Evolutionary conservation across 2,888 invertebrate species (phyloP).

Genomic region (Pegoplata infirma): DNA sequence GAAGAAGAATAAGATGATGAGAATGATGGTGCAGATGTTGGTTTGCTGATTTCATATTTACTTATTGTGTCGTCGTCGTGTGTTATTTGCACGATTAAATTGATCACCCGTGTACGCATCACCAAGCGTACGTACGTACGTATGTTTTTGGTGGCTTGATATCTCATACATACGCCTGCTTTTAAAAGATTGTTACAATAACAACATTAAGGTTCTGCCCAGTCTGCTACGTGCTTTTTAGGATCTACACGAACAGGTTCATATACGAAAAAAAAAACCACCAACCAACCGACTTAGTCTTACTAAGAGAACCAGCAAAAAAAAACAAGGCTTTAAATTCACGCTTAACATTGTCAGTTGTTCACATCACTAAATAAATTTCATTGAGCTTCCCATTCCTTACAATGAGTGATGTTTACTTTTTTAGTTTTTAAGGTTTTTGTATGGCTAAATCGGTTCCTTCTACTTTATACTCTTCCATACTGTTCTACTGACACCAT

Average conservation of each 20-base stretch:
- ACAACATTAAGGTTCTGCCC: slow-evolving; percentile 38
- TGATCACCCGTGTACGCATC: slow-evolving; percentile 70
- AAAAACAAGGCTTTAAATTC: slow-evolving; percentile 70
- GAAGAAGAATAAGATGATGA: slow-evolving; percentile 26
- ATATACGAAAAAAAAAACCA: too few relatives aligned
- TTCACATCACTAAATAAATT: slow-evolving; percentile 76
- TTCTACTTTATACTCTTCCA: slow-evolving; percentile 7
- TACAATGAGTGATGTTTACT: slow-evolving; percentile 52
- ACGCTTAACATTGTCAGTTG: slow-evolving; percentile 71
- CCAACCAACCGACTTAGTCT: slow-evolving; percentile 62
- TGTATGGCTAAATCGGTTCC: slow-evolving; percentile 3
- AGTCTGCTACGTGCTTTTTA: slow-evolving; percentile 59
- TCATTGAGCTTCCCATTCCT: slow-evolving; percentile 70
- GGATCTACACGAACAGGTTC: slow-evolving; percentile 61
- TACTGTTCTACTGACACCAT: slow-evolving; percentile 38
- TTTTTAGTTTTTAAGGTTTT: slow-evolving; percentile 10
- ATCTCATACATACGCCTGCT: slow-evolving; percentile 6
- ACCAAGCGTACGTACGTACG: slow-evolving; percentile 28
- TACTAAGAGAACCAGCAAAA: slow-evolving; percentile 23
- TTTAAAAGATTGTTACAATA: slow-evolving; percentile 41
- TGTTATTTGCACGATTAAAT: slow-evolving; percentile 77
- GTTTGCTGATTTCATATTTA: slow-evolving; percentile 73
- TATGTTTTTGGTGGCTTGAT: not conserved
- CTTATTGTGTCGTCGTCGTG: slow-evolving; percentile 72
- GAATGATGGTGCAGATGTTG: slow-evolving; percentile 62